These are phyloP conservation scores for Taxidea taxus DNA, from an alignment of 2,113 vertebrate species.

Conservation along the genomic window DNA sequence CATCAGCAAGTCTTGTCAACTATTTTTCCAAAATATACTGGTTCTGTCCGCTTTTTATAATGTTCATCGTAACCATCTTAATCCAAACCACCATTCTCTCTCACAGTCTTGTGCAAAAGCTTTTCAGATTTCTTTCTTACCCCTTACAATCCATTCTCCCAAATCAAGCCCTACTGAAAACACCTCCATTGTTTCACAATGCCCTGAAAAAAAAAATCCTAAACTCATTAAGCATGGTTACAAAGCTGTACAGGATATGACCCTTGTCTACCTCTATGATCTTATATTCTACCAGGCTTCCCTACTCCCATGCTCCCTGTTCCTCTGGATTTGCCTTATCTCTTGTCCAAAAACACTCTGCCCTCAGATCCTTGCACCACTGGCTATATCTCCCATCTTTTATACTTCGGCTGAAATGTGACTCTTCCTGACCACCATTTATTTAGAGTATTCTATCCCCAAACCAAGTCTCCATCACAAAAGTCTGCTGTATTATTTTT, in stretches of 20 bases:
- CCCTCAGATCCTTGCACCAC: neutral
- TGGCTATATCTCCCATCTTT: neutral
- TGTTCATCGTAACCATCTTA: neutral
- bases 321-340: neutral
- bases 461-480: neutral
- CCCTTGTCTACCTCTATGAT: neutral
- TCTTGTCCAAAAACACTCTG: neutral
- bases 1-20: neutral
- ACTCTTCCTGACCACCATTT: neutral
- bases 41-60: neutral
- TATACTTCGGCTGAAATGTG: neutral
- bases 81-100: neutral
- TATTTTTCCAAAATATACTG: neutral
- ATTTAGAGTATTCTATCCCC: neutral
- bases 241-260: neutral
- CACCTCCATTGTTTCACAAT: neutral
- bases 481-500: neutral
- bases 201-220: conserved; percentile 8
- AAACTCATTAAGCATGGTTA: neutral
- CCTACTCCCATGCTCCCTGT: neutral
- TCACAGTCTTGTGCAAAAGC: neutral
- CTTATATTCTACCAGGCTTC: neutral
- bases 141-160: neutral
- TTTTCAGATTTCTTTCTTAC: neutral
- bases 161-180: neutral